Evolutionary conservation across 2,797 vertebrate species (phyloP).

Genomic region (Micromesistius poutassou): DNA sequence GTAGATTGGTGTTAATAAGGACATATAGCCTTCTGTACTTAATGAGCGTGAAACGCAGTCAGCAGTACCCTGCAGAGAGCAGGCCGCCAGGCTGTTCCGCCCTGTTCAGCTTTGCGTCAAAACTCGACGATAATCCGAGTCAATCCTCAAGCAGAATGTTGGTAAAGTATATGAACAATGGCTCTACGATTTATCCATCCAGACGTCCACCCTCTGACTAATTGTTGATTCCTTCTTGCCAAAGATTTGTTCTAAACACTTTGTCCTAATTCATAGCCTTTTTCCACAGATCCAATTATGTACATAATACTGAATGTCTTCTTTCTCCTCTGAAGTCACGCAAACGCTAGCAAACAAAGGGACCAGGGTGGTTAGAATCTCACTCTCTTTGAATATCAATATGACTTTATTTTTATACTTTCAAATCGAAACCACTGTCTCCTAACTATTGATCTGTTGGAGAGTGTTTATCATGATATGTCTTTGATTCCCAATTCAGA

Average conservation of each 20-base stretch:
- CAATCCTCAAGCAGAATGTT: background rate
- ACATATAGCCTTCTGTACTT: slow-evolving; percentile 32
- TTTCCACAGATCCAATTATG: background rate
- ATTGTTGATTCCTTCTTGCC: background rate
- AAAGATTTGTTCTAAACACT: background rate
- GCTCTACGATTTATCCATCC: background rate
- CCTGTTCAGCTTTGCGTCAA: background rate
- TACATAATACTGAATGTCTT: background rate
- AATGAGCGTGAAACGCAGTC: slow-evolving; percentile 26
- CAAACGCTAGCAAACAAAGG: background rate
- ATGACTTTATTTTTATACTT: background rate
- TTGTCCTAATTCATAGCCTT: background rate
- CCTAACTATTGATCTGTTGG: background rate
- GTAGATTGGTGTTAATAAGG: background rate
- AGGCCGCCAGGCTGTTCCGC: background rate
- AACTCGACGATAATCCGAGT: background rate
- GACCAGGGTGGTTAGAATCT: background rate
- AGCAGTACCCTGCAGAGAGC: slow-evolving; percentile 9
- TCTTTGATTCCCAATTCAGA: background rate
- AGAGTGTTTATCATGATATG: background rate
- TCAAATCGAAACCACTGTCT: background rate
- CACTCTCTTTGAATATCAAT: background rate
- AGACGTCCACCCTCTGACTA: background rate
- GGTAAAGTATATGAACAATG: background rate
- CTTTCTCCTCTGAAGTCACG: background rate